Conservation (phyloP, 2,113 vertebrate genomes). For the Ailurus styani region DNA sequence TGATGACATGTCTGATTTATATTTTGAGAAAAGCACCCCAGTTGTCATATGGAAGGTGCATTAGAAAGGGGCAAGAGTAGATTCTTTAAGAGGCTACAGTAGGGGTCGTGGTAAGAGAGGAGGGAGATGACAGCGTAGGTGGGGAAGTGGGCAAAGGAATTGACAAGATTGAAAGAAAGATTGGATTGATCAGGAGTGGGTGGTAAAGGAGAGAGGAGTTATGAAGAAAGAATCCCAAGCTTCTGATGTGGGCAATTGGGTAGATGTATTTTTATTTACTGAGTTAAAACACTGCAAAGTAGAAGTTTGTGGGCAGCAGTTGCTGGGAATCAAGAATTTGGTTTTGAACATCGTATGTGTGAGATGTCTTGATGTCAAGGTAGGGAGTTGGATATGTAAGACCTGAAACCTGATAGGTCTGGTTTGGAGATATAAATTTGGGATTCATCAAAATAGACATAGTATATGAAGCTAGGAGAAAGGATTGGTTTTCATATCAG, state of each 20-base stretch:
- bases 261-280: neutral
- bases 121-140: neutral
- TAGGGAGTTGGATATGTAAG: neutral
- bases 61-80: neutral
- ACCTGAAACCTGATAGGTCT: neutral
- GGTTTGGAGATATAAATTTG: neutral
- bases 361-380: neutral
- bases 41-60: neutral
- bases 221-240: neutral
- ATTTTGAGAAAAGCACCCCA: neutral
- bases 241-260: neutral
- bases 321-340: neutral
- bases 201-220: neutral
- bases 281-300: neutral
- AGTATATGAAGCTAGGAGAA: neutral
- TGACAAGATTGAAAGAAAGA: neutral
- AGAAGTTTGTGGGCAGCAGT: neutral
- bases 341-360: neutral
- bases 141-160: neutral
- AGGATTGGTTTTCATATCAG: neutral
- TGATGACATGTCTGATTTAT: neutral
- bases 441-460: neutral
- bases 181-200: neutral
- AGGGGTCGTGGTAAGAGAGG: neutral
- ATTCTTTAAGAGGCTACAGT: neutral